Conservation (phyloP, 2,797 vertebrate genomes). For the Pampus argenteus region DNA sequence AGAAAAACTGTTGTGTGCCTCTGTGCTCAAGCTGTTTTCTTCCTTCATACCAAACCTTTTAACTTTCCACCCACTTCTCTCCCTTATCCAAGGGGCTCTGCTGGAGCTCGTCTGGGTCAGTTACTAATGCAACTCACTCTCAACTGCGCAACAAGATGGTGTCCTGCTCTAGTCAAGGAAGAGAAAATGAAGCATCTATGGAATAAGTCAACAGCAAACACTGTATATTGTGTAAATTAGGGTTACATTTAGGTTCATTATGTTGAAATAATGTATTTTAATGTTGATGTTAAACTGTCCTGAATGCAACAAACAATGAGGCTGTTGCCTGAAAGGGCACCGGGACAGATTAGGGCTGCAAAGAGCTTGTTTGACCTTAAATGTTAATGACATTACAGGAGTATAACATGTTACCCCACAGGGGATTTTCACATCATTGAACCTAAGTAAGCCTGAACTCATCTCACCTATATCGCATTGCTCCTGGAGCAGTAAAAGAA, state of each 20-base stretch:
- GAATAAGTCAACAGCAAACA: conserved; percentile 6
- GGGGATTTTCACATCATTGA: conserved; percentile 80
- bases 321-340: conserved; percentile 26
- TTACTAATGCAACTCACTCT: conserved; percentile 53
- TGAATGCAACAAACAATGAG: conserved; percentile 19
- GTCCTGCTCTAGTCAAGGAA: conserved; percentile 48
- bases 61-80: conserved; percentile 30
- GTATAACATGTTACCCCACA: conserved; percentile 76
- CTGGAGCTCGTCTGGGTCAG: conserved; percentile 49
- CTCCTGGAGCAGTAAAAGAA: conserved; percentile 23
- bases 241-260: background rate
- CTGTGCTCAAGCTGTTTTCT: conserved; percentile 50
- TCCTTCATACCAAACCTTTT: conserved; percentile 39
- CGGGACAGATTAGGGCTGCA: conserved; percentile 34
- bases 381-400: conserved; percentile 78
- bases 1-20: conserved; percentile 46
- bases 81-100: conserved; percentile 51
- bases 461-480: conserved; percentile 34
- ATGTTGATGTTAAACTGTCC: conserved; percentile 13
- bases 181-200: conserved; percentile 44
- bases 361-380: conserved; percentile 74
- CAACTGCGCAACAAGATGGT: conserved; percentile 66
- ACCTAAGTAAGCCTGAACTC: conserved; percentile 61
- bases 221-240: background rate
- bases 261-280: background rate